phyloP scores from a whole-genome alignment of 1,140 invertebrate genomes.

The Anastrepha ludens region DNA sequence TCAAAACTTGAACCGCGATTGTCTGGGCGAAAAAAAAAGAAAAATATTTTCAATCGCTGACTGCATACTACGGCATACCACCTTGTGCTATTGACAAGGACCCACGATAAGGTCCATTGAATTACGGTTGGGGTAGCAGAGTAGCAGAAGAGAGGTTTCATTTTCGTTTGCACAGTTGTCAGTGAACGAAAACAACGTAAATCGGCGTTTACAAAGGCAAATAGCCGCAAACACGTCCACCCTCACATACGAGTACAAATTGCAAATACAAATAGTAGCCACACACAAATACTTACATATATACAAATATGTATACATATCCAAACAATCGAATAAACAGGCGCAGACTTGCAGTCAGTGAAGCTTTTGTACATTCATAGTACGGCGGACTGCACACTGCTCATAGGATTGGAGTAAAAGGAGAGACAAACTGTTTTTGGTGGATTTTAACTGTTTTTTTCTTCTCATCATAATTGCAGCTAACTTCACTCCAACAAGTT shows the following conservation, averaged over 20 bases:
- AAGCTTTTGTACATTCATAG: not conserved
- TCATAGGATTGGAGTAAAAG: not conserved
- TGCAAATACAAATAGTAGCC: conserved; percentile 3
- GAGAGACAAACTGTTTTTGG: not conserved
- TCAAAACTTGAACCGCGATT: conserved; percentile 34
- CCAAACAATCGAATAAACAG: conserved; percentile 6
- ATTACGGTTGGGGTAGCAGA: not conserved
- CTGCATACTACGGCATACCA: not conserved
- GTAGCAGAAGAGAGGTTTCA: not conserved
- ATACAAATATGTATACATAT: not conserved
- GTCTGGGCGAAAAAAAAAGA: not conserved
- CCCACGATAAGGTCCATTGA: not conserved
- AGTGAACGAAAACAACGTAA: conserved; percentile 23
- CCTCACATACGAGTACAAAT: conserved; percentile 37
- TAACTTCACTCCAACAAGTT: not conserved
- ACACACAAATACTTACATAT: not conserved
- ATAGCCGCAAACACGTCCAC: conserved; percentile 19
- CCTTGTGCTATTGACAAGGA: conserved; percentile 7
- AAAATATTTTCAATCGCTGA: not conserved
- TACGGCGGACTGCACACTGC: not conserved
- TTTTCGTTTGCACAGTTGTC: conserved; percentile 1
- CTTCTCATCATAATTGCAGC: not conserved
- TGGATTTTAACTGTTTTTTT: not conserved
- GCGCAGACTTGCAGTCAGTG: conserved; percentile 7
- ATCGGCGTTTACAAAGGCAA: conserved; percentile 43